These are phyloP conservation scores for Artibeus jamaicensis DNA, from an alignment of 2,797 vertebrate species.

Conservation along the genomic window DNA sequence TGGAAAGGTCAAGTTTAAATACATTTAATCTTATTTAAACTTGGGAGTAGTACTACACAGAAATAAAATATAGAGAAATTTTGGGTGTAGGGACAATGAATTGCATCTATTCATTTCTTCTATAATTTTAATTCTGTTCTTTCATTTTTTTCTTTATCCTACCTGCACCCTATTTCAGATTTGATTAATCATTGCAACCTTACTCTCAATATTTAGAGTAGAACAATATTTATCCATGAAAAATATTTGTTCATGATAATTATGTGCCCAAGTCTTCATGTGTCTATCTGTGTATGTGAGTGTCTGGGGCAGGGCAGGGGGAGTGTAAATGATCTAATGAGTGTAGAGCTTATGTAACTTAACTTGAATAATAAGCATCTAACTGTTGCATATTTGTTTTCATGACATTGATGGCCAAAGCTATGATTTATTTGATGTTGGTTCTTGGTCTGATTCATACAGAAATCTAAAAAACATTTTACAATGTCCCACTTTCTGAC, in stretches of 20 bases:
- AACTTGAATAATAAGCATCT: constrained; percentile 23
- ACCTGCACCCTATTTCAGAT: not conserved
- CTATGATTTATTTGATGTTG: not conserved
- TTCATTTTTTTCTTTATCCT: not conserved
- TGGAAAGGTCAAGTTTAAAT: not conserved
- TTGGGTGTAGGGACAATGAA: not conserved
- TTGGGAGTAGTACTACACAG: not conserved
- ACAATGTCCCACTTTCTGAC: not conserved
- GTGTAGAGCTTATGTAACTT: not conserved
- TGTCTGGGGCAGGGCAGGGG: not conserved
- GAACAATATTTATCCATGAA: not conserved
- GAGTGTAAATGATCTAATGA: not conserved
- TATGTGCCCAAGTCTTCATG: not conserved
- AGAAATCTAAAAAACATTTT: constrained; percentile 21
- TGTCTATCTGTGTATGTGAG: not conserved
- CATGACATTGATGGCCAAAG: not conserved
- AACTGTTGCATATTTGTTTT: not conserved
- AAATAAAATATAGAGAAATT: not conserved
- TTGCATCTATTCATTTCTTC: not conserved
- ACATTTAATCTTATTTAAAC: not conserved
- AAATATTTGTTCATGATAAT: constrained; percentile 22
- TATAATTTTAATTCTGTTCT: not conserved
- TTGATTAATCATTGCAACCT: not conserved
- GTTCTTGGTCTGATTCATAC: not conserved
- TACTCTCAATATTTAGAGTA: not conserved